Conservation (phyloP, 1,140 invertebrate genomes). For the Aphaenogaster floridana region DNA sequence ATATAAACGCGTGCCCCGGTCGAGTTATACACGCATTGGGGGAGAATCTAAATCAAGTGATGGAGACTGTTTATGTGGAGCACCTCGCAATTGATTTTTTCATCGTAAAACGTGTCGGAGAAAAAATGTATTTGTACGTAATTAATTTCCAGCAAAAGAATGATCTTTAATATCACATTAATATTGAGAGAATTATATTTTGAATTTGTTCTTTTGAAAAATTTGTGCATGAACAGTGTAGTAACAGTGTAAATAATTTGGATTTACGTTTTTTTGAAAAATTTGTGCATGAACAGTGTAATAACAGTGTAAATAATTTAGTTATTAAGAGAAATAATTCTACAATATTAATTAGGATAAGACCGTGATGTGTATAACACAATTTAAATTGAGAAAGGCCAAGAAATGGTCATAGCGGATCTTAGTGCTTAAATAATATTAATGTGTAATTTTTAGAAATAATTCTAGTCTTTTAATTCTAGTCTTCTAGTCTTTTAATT, state of each 20-base stretch:
- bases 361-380: no score
- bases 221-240: no score
- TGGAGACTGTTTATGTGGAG: constrained; percentile 60
- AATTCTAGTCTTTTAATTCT: neutral
- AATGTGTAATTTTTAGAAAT: no score
- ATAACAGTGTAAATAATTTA: neutral
- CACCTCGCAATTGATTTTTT: constrained; percentile 32
- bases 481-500: neutral
- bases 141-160: neutral
- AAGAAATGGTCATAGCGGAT: no score
- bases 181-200: neutral
- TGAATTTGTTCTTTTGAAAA: neutral
- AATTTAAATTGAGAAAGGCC: no score
- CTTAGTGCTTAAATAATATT: no score
- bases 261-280: neutral
- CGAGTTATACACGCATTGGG: constrained; percentile 66
- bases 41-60: constrained; percentile 78
- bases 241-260: no score
- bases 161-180: neutral
- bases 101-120: neutral
- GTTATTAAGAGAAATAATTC: neutral
- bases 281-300: neutral
- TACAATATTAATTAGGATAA: no score
- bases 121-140: neutral
- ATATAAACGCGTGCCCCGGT: constrained; percentile 70